A percentile compares a stretch with the other conserved stretches of the same genome.
These are phyloP conservation scores for Coreius guichenoti DNA, from an alignment of 2,797 vertebrate genomes.

Conservation along the genomic window DNA sequence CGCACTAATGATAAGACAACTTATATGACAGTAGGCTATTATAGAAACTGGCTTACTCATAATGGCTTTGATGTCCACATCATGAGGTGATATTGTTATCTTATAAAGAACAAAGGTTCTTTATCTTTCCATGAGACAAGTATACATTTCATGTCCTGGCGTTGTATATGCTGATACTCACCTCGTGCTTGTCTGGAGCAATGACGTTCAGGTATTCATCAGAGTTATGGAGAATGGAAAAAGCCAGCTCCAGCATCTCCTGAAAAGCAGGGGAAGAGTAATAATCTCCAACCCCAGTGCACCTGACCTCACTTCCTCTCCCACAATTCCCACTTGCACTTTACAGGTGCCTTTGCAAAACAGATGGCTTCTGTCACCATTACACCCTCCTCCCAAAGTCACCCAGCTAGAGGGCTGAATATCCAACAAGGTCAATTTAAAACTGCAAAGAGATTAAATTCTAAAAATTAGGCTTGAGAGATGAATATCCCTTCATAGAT, in stretches of 20 bases:
- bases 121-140: background rate
- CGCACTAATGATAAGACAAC: background rate
- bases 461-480: background rate
- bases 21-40: background rate
- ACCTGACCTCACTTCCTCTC: conserved; percentile 33
- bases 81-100: background rate
- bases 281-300: conserved; percentile 11
- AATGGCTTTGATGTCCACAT: background rate
- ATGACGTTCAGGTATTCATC: conserved; percentile 88
- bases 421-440: background rate
- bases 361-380: conserved; percentile 56
- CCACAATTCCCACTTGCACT: conserved; percentile 36
- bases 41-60: background rate
- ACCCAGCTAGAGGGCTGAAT: conserved; percentile 29
- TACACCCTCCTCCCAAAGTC: conserved; percentile 35
- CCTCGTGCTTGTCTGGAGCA: conserved; percentile 88
- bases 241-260: conserved; percentile 87
- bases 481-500: background rate
- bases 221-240: conserved; percentile 86
- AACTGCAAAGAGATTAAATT: background rate
- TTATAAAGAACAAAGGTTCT: background rate
- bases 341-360: conserved; percentile 29
- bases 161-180: conserved; percentile 63
- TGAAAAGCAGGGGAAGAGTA: conserved; percentile 64
- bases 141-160: background rate